Evolutionary conservation across 2,113 vertebrate species (phyloP), one percentile per base, ranked within the genome.

Genomic region (Scolopax mira): DNA sequence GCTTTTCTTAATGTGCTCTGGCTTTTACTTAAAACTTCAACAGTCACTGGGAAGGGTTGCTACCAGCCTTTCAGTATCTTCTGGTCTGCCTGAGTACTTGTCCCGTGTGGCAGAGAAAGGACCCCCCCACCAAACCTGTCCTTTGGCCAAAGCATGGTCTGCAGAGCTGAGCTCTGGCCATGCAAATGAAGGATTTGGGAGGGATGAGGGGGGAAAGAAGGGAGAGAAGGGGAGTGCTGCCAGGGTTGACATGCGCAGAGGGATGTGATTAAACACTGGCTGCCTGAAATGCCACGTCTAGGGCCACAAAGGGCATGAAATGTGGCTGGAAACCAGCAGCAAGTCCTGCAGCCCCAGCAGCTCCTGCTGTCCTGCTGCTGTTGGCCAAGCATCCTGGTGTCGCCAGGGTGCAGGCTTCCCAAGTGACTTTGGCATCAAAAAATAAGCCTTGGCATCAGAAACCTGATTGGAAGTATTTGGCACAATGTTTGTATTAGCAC

Each of bases 21-120:
- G 55, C 13, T 78, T 69, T 84, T 67, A 65, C 28, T 70, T 81
- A 46, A 78, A 72, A 61, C 25, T 28, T 46, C 42, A 52, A 14
- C 0, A 0, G n/a, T 58, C 55, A 25, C 28, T 0, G 3, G 73
- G 41, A 70, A 57, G 35, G 22, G 17, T 7, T 65, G 35, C 57
- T 57, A 39, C 60, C 42, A 71, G 70, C 35, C 30, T 42, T 58
- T 41, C 33, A 14, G 28, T 44, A 39, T 22, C 37, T 54, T 42
- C 39, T 3, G 7, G 4, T 51, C 51, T 79, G 30, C 27, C 41
- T 42, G 54, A 52, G 54, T 41, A 10, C 55, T 73, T 48, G 42
- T 41, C 25, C n/a, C 0, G 0, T 0, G 0, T 8, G 24, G 39
- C 28, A 44, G 46, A 75, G 72, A 51, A 72, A 39, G 24, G 52